Percentiles rank a stretch among this genome's conserved stretches.
Conservation (phyloP, 2,888 invertebrate genomes). For the Athrips mouffetella region DNA sequence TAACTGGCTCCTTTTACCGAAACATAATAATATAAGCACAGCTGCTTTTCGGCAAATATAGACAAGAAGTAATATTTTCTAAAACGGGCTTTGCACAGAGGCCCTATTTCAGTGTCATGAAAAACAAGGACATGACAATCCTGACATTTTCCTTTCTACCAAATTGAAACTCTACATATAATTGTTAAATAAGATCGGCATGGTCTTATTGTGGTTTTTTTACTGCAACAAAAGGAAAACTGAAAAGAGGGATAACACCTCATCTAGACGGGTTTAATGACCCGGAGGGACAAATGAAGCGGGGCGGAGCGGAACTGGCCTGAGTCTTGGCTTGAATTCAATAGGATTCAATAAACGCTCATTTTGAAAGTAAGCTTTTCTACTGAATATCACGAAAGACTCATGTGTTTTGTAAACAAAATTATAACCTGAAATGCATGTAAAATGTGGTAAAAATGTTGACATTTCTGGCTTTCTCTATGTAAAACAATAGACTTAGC, state of each 20-base stretch:
- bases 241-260: conserved; percentile 28
- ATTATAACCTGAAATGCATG: too few species aligned
- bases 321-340: conserved; percentile 19
- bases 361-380: background rate
- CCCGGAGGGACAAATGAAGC: conserved; percentile 32
- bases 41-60: too few species aligned
- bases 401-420: background rate
- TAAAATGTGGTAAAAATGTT: too few species aligned
- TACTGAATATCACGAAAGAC: background rate
- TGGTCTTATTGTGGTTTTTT: conserved; percentile 20
- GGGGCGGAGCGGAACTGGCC: conserved; percentile 24
- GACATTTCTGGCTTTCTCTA: too few species aligned
- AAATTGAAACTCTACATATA: background rate
- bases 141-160: background rate
- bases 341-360: conserved; percentile 18
- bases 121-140: too few species aligned
- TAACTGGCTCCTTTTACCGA: too few species aligned
- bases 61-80: too few species aligned
- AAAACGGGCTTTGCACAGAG: too few species aligned
- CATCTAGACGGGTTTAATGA: conserved; percentile 38
- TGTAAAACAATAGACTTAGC: too few species aligned
- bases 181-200: background rate
- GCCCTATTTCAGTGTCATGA: too few species aligned
- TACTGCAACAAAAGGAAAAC: conserved; percentile 24
- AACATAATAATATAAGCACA: too few species aligned